Evolutionary conservation across 2,888 invertebrate species (phyloP), one percentile per base, ranked within the genome.

Genomic region (Microdon myrmicae): DNA sequence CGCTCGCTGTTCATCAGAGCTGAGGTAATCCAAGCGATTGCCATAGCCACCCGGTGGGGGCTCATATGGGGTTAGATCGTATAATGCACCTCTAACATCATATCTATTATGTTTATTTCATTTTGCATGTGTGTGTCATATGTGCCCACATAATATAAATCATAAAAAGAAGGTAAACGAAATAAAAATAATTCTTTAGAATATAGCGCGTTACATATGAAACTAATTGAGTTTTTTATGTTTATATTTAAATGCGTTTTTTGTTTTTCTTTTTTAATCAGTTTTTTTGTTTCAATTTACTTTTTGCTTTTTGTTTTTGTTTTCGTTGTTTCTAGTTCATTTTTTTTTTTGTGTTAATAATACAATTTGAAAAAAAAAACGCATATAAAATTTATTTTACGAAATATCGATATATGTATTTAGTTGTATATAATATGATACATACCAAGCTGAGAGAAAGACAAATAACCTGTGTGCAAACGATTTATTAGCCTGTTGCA

Each of bases 21-120:
- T 87, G 44, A 90, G 82, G 72, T 86, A 86, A 71, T 81, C 85
- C 66, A 79, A 80, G 16, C 84, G 78, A 72, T 80, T 82, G 26
- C 82, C 80, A 75, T 83, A 86, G 70, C 90, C 90, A 71, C 90
- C 90, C 68, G 90, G 89, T 4, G 88, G 83, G 41, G 89, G 89
- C 81, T 96, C 96, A 76, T 88, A 88, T 19, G 85, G 82, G 41
- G 85, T 81, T 73, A 96, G 83, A 81, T 97, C 96, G 73, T 89
- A 90, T 71, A 97, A 84, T 49, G 95, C 90, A 54, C 95, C 96
- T 70, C 97, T 85, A 66, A 93, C 94, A 83, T 97, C 97, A 82
- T 96, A 97, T 84, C 96, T 96, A 59, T 58, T 58, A 58, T 59
- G 48, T 67, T 47, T 58, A 56, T 58, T 58, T 56, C 51, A 51